Evolutionary conservation across 2,797 vertebrate species (phyloP), one percentile per base, ranked within the genome.

Genomic region (Pyrocephalus nanus): DNA sequence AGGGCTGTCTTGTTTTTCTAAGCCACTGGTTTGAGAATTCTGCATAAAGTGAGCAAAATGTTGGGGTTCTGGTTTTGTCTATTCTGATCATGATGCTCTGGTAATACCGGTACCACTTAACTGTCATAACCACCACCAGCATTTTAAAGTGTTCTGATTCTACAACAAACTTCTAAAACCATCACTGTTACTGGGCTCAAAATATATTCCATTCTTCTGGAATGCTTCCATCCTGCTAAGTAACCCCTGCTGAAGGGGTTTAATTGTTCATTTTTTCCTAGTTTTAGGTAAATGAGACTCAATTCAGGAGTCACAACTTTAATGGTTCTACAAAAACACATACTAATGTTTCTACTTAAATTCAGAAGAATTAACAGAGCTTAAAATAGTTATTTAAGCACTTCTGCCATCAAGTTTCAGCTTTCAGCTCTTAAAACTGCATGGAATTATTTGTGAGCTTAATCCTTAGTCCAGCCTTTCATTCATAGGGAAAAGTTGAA

Each of bases 401-500:
- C 15, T 72, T 72, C 10, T 15, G 12, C 45, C 3, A 6, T 18
- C 12, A 79, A 38, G 18, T 53, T 76, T 36, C 9, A 6, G 3
- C 67, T 82, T 34, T 66, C 38, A 40, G 6, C 29, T 93, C 6
- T 51, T 86, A 67, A 86, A 69, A 34, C 29, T 64, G 26, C 76
- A 11, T 78, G 62, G 25, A 75, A 47, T 80, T 74, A 22, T 32
- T 45, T 42, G 19, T 64, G 43, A 93, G 7, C 30, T 78, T 88
- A 64, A 62, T 81, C 34, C 38, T 65, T 77, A 82, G 13, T 51
- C 48, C 40, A 90, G 6, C 20, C 22, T 95, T 82, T 48, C 13
- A 25, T 94, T 80, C 15, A 51, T 80, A 99, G 99, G 99, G 99
- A 99, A 53, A 99, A 99, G 93, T 80, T 99, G 90, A 99, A 99